phyloP scores from a whole-genome alignment of 1,140 invertebrate species.

The Delia radicum region DNA sequence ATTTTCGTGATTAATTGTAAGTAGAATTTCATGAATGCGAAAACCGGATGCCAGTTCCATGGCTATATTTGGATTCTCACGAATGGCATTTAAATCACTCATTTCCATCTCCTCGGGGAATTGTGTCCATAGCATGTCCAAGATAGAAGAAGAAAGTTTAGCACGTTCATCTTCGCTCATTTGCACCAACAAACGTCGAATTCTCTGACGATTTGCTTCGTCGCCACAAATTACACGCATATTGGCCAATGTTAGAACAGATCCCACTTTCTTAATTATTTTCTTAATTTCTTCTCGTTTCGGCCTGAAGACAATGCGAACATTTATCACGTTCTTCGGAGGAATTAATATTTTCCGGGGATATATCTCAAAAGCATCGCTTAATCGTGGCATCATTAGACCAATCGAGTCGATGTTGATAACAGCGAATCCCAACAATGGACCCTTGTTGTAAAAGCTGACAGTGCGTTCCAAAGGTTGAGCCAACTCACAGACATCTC shows the following conservation, averaged over 20 bases:
- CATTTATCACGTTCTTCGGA: constrained; percentile 34
- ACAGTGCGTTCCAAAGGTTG: constrained; percentile 39
- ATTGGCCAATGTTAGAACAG: constrained; percentile 48
- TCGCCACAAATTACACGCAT: constrained; percentile 52
- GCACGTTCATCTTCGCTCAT: constrained; percentile 41
- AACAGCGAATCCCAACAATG: constrained; percentile 43
- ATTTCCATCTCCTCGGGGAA: constrained; percentile 42
- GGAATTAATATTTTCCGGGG: constrained; percentile 41
- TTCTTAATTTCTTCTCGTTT: constrained; percentile 52
- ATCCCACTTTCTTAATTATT: constrained; percentile 42
- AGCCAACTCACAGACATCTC: constrained; percentile 43
- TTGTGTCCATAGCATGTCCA: constrained; percentile 40
- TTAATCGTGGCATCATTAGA: constrained; percentile 42
- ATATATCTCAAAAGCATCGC: constrained; percentile 42
- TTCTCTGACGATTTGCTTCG: constrained; percentile 49
- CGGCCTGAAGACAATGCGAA: constrained; percentile 42
- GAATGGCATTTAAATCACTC: constrained; percentile 35
- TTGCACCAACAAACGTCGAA: constrained; percentile 40
- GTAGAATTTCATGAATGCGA: constrained; percentile 47
- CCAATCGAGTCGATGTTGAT: constrained; percentile 46
- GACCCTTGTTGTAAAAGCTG: constrained; percentile 50
- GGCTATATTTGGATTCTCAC: constrained; percentile 45
- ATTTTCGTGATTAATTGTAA: constrained; percentile 44
- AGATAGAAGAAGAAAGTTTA: constrained; percentile 39
- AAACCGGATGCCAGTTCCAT: constrained; percentile 44